Evolutionary conservation across 2,888 invertebrate genomes (phyloP).

Genomic region (Drosophila putrida): DNA sequence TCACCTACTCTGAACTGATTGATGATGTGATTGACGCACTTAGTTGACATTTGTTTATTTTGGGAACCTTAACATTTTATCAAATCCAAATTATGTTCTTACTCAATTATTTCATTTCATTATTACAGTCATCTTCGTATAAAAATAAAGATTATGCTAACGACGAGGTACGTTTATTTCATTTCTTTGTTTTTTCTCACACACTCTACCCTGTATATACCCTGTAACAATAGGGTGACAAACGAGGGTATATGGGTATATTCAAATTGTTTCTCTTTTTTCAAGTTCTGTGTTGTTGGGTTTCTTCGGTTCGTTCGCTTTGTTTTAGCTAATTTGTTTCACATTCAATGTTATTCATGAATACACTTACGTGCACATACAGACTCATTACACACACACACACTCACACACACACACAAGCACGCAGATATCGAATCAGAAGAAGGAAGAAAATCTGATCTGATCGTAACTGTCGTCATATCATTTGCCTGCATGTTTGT

Average conservation of each 20-base stretch:
- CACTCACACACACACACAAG: slow-evolving; percentile 6
- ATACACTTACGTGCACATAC: slow-evolving; percentile 17
- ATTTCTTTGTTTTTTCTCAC: slow-evolving; percentile 25
- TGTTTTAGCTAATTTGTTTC: not conserved
- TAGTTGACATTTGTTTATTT: slow-evolving; percentile 14
- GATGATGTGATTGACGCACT: slow-evolving; percentile 21
- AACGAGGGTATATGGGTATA: slow-evolving; percentile 30
- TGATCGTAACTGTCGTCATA: slow-evolving; percentile 18
- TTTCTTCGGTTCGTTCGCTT: slow-evolving; percentile 9
- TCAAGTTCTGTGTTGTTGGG: slow-evolving; percentile 5
- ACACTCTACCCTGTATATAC: slow-evolving; percentile 7
- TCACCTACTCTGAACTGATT: not conserved
- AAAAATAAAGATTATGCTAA: slow-evolving; percentile 73
- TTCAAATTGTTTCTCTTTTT: not conserved
- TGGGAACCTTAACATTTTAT: slow-evolving; percentile 14
- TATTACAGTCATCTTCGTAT: slow-evolving; percentile 80
- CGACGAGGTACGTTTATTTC: slow-evolving; percentile 80
- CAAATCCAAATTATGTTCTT: slow-evolving; percentile 56
- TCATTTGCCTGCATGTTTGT: slow-evolving; percentile 59
- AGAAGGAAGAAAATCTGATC: slow-evolving; percentile 18
- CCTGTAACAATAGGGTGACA: slow-evolving; percentile 9
- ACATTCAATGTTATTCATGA: slow-evolving; percentile 9
- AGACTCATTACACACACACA: slow-evolving; percentile 11
- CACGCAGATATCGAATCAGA: slow-evolving; percentile 15
- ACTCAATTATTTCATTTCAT: slow-evolving; percentile 69